Conservation (phyloP, 2,797 vertebrate genomes). For the Sebastes oblongus region DNA sequence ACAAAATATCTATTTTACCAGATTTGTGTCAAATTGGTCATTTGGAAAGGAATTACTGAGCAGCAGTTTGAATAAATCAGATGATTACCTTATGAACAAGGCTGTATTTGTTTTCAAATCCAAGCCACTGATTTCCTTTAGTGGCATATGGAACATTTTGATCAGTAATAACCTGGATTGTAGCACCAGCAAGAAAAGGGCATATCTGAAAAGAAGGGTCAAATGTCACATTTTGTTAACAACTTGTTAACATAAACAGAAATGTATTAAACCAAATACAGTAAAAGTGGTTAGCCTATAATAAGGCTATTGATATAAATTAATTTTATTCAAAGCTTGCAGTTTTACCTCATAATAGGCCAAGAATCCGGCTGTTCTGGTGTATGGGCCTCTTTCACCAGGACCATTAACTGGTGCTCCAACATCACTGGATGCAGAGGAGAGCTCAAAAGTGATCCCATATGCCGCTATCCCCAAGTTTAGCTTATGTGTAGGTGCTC, state of each 20-base stretch:
- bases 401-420: slow-evolving; percentile 69
- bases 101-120: slow-evolving; percentile 81
- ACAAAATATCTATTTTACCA: neutral
- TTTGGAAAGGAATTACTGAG: neutral
- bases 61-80: neutral
- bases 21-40: neutral
- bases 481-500: slow-evolving; percentile 74
- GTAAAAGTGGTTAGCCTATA: neutral
- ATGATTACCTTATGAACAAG: slow-evolving; percentile 76
- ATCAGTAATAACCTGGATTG: slow-evolving; percentile 63
- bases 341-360: slow-evolving; percentile 82
- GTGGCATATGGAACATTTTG: slow-evolving; percentile 83
- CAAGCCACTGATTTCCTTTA: slow-evolving; percentile 79
- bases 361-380: slow-evolving; percentile 32
- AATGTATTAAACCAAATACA: neutral
- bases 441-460: slow-evolving; percentile 75
- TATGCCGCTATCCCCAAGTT: slow-evolving; percentile 80
- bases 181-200: slow-evolving; percentile 58
- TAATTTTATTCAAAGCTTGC: neutral
- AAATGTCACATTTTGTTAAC: neutral
- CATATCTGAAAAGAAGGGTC: slow-evolving; percentile 75
- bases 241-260: no score
- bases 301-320: neutral
- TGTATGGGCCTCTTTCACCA: slow-evolving; percentile 14
- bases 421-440: slow-evolving; percentile 7